These are phyloP conservation scores for Cryptocheilus praepositus DNA, from an alignment of 2,888 invertebrate genomes.

Conservation along the genomic window DNA sequence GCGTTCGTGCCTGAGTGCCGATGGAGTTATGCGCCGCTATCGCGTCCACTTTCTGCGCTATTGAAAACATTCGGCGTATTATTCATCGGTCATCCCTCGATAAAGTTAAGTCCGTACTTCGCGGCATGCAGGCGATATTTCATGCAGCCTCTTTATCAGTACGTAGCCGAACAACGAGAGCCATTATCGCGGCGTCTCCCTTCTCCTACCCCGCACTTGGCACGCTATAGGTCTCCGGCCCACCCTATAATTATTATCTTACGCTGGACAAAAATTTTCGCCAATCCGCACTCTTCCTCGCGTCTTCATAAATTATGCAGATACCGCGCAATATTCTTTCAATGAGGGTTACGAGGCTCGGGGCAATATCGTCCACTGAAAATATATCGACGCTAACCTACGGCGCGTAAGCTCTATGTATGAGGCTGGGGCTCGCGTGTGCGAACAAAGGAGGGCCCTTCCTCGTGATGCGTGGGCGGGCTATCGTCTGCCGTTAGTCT, in stretches of 20 bases:
- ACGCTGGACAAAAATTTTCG: slow-evolving; percentile 23
- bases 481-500: slow-evolving; percentile 21
- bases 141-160: slow-evolving; percentile 10
- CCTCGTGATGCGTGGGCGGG: slow-evolving; percentile 21
- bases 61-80: too few relatives aligned
- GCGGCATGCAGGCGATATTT: too few relatives aligned
- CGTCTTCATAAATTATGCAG: slow-evolving; percentile 24
- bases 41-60: too few relatives aligned
- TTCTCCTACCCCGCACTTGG: slow-evolving; percentile 9
- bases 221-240: background rate
- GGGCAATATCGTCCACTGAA: slow-evolving; percentile 5
- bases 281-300: slow-evolving; percentile 21
- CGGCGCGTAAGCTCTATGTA: too few relatives aligned
- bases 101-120: too few relatives aligned
- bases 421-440: background rate
- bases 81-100: too few relatives aligned
- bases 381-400: slow-evolving; percentile 1
- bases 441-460: background rate
- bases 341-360: background rate
- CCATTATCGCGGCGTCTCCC: slow-evolving; percentile 3
- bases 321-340: slow-evolving; percentile 24
- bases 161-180: background rate
- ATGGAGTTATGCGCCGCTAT: too few relatives aligned
- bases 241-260: slow-evolving; percentile 34
- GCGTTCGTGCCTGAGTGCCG: too few relatives aligned